Conservation (phyloP, 35 echinoderm and acorn worm species). For the Lytechinus variegatus region DNA sequence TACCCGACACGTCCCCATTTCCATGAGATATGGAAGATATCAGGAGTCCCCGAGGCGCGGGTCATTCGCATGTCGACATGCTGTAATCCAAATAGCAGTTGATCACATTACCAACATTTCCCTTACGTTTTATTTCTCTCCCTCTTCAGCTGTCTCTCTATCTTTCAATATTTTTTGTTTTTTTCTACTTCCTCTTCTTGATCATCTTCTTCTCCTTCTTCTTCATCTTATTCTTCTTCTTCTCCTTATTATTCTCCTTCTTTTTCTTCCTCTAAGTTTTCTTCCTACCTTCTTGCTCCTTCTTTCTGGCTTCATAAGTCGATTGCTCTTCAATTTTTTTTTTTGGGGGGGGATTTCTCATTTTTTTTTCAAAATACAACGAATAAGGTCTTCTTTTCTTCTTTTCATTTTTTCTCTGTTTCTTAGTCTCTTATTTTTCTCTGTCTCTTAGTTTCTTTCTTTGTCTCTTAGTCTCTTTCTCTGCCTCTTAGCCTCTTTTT, state of each 20-base stretch:
- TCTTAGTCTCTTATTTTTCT: too few relatives aligned
- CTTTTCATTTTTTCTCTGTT: not conserved
- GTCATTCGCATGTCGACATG: not conserved
- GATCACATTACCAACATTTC: not conserved
- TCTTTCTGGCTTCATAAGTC: not conserved
- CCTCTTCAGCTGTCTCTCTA: not conserved
- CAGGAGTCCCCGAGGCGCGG: not conserved
- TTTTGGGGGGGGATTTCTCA: too few relatives aligned
- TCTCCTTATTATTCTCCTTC: not conserved
- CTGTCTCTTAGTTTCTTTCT: not conserved
- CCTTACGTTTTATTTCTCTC: not conserved
- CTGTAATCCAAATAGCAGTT: constrained; percentile 3
- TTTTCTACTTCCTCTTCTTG: not conserved
- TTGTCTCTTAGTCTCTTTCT: not conserved
- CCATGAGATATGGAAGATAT: not conserved
- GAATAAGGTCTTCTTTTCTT: not conserved
- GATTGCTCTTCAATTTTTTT: too few relatives aligned
- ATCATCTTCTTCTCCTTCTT: not conserved
- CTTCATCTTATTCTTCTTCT: not conserved
- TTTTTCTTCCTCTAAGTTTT: not conserved
- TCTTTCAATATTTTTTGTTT: not conserved
- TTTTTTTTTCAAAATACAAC: not conserved
- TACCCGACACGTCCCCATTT: not conserved
- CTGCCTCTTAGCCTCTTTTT: too few relatives aligned
- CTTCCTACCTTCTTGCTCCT: not conserved